A percentile compares a stretch with the other conserved stretches of the same genome.
These are phyloP conservation scores for Chymomyza procnemis DNA, from an alignment of 2,888 invertebrate species.

Conservation along the genomic window DNA sequence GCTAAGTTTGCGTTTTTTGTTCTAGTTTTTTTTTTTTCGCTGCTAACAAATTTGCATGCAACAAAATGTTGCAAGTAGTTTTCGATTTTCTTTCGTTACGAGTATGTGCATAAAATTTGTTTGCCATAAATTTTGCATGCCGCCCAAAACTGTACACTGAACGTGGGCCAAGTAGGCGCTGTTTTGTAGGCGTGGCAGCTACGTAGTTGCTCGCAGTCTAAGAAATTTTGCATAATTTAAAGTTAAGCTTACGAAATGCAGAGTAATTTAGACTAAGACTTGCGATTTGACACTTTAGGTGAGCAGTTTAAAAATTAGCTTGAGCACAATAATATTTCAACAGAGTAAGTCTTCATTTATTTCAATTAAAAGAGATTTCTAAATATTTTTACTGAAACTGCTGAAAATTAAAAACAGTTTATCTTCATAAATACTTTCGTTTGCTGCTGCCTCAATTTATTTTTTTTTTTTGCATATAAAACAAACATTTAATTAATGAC, in stretches of 20 bases:
- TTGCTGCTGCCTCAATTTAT: background rate
- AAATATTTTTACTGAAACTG: too few species aligned
- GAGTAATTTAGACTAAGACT: background rate
- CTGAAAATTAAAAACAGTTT: too few species aligned
- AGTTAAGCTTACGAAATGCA: background rate
- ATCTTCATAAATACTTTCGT: background rate
- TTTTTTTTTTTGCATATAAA: background rate
- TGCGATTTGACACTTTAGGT: too few species aligned
- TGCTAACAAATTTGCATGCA: conserved; percentile 60
- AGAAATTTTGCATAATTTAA: background rate
- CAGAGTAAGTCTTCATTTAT: too few species aligned
- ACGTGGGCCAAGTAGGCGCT: background rate
- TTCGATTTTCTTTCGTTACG: conserved; percentile 20
- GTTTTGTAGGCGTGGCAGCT: conserved; percentile 19
- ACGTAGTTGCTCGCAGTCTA: background rate
- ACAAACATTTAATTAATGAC: conserved; percentile 51
- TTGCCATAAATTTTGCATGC: conserved; percentile 48
- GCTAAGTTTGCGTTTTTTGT: conserved; percentile 18
- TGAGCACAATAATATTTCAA: too few species aligned
- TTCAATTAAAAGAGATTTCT: too few species aligned
- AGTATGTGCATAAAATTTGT: conserved; percentile 49
- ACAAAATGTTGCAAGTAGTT: conserved; percentile 49
- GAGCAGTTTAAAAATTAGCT: too few species aligned
- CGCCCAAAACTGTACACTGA: background rate
- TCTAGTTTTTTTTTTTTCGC: conserved; percentile 8